Evolutionary conservation across 2,888 invertebrate genomes (phyloP), one percentile per base, ranked within the genome.

Genomic region (Chelonus formosanus): DNA sequence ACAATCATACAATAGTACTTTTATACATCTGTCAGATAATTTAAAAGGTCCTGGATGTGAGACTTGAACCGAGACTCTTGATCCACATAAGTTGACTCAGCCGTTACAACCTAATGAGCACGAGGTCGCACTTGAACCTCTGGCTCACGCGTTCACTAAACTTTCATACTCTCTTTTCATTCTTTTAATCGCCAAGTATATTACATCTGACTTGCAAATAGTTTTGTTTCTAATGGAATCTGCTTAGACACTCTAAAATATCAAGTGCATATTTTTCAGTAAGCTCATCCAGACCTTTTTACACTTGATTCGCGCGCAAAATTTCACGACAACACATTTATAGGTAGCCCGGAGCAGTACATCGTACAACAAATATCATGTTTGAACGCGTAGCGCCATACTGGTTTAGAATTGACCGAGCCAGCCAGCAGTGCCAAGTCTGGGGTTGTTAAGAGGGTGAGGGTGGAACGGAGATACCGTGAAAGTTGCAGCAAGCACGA

Each of bases 361-460:
- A 73, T 74, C 59, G 70, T 69, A 69, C 64, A 65, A 72, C 73
- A 72, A 71, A 71, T 76, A 70, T 71, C 69, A 77, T 77, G 76
- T 73, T 73, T 71, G 76, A 79, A 78, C 81, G 80, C 80, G 78
- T 78, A 79, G 80, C 80, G 83, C 80, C 82, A 82, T 80, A 82
- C 82, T 83, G 78, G 76, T 76, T 75, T 71, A 75, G 76, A 78
- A 83, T 82, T 81, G 81, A 83, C 78, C 80, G 80, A 80, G 76
- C 76, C 75, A 78, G 74, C 75, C 73, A 76, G 76, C 77, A 77
- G 77, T 75, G 75, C 74, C 76, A 73, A 76, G 73, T 73, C 68
- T 70, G 63, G 71, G 74, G 65, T 65, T 63, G 64, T 62, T 54
- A 44, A 69, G 68, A 56, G 67, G 63, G 63, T 53, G 65, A 59